phyloP scores from a whole-genome alignment of 2,797 vertebrate species.

The Nasua narica region DNA sequence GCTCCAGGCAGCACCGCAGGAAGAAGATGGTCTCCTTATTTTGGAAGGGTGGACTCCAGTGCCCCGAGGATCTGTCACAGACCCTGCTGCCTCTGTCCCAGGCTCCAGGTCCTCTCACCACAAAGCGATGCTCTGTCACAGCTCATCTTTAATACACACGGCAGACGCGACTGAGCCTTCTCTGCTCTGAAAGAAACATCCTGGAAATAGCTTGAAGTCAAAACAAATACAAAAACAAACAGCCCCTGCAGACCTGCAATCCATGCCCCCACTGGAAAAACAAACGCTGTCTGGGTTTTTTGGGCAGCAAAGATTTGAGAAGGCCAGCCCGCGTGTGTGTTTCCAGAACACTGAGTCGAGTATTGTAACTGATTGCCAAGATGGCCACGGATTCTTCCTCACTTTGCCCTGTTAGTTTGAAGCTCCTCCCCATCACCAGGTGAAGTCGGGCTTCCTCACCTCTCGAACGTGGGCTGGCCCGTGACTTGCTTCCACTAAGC shows the following conservation, averaged over 20 bases:
- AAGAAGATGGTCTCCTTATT: neutral
- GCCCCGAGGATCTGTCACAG: neutral
- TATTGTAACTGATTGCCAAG: neutral
- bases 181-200: constrained; percentile 29
- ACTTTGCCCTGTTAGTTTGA: neutral
- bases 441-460: neutral
- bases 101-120: neutral
- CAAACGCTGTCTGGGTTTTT: constrained; percentile 27
- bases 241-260: neutral
- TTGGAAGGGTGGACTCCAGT: neutral
- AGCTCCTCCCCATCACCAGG: neutral
- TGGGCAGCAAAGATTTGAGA: neutral
- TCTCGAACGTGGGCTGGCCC: neutral
- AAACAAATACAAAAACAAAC: constrained; percentile 63
- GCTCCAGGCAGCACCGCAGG: neutral
- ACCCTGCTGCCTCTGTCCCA: neutral
- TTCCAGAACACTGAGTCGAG: neutral
- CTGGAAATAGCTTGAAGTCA: constrained; percentile 50
- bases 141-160: neutral
- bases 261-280: constrained; percentile 48
- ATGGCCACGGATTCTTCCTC: neutral
- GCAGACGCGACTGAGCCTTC: constrained; percentile 1
- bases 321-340: neutral
- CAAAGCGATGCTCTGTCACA: neutral
- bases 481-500: neutral